Conservation (phyloP, 2,797 vertebrate genomes). For the Carduelis carduelis region DNA sequence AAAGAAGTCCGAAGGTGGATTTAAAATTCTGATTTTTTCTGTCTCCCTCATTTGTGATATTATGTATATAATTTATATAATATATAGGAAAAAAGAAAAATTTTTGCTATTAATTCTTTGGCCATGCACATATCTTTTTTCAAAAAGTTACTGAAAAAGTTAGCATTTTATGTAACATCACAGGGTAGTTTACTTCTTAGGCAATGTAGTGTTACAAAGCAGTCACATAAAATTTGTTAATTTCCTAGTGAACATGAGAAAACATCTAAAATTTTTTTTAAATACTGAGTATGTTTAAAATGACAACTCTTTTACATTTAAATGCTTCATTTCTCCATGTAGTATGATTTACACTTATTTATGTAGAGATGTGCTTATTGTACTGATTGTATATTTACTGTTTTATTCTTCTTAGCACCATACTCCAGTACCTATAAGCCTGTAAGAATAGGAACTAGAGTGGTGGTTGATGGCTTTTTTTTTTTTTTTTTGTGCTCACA, state of each 20-base stretch:
- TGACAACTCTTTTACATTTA: background rate
- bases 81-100: background rate
- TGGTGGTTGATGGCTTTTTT: background rate
- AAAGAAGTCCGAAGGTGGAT: background rate
- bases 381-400: background rate
- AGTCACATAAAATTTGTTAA: background rate
- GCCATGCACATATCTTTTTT: background rate
- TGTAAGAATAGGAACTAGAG: background rate
- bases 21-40: background rate
- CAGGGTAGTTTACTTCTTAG: background rate
- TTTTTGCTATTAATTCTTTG: background rate
- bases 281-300: background rate
- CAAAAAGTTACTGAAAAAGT: background rate
- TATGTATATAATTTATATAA: background rate
- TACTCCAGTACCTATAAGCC: background rate
- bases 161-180: background rate
- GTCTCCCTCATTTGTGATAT: background rate
- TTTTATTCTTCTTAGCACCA: background rate
- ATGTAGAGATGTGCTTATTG: background rate
- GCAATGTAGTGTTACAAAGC: background rate
- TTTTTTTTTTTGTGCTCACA: background rate
- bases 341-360: background rate
- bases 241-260: background rate
- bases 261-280: background rate
- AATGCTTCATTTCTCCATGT: background rate